Base-by-base conservation (phyloP, 1,140 invertebrate genomes). In the Drosophila novamexicana region DNA sequence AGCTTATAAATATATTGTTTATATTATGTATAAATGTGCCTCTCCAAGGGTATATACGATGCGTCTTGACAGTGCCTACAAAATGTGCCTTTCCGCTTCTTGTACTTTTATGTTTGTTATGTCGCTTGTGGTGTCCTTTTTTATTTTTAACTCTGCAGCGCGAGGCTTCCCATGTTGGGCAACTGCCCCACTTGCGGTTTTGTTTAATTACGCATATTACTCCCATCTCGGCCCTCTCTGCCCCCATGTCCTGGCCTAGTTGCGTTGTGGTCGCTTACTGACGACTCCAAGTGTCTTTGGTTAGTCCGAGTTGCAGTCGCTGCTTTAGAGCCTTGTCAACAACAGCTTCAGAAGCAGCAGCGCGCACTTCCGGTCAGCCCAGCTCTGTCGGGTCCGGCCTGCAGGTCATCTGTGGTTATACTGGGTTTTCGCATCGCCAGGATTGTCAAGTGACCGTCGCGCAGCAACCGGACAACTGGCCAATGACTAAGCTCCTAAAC, bases 141-240 rank as follows among this genome's bases (percentile, higher is more conserved):
- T 56, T 40, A 2, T 52, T 37, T 53, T 69, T n/a, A n/a, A n/a
- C 40, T 32, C 36, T 50, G 44, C 56, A n/a, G 40, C 62, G 29
- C 52, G 65, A 34, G 32, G 39, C 53, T 57, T 49, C 53, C 40
- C 45, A 64, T 77, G 68, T 74, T 77, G 58, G 53, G 75, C 66
- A 72, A 75, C 56, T 76, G 71, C 67, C 82, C 82, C 82, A 86
- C 65, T 86, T 86, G 82, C 76, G 82, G 82, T 86, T 86, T 88
- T 86, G 82, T 86, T 86, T 86, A 86, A 86, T 86, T 86, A 86
- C 82, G 82, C 82, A 86, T 86, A 86, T 86, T 88, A 88, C 82
- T 67, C 59, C 62, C 75, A 29, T 36, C 62, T 32, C 16, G 45
- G 49, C 32, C 47, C 6, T 10, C 36, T 8, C 2, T 40, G n/a